These are phyloP conservation scores for Tetramorium parvispinum DNA, from an alignment of 1,140 invertebrate species.

Conservation along the genomic window DNA sequence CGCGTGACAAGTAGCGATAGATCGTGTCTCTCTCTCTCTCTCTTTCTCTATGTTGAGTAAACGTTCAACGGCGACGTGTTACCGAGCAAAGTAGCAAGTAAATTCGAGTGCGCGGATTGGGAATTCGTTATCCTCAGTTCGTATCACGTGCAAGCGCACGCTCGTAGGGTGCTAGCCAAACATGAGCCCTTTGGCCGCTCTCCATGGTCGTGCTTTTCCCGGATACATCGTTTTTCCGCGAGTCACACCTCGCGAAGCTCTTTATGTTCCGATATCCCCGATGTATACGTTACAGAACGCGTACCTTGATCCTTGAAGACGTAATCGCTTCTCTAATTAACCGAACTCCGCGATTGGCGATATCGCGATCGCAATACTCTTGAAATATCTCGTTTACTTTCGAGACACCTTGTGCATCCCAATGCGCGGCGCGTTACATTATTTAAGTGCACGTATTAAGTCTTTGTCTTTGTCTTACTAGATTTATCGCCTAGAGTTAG, in stretches of 20 bases:
- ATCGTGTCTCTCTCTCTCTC: constrained; percentile 18
- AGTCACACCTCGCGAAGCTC: background rate
- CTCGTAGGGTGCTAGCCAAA: constrained; percentile 75
- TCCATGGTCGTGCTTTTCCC: constrained; percentile 70
- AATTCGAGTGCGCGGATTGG: constrained; percentile 21
- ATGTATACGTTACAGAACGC: background rate
- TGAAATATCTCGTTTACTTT: background rate
- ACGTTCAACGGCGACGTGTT: background rate
- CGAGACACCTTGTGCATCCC: constrained; percentile 26
- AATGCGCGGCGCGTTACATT: constrained; percentile 39
- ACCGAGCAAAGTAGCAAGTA: background rate
- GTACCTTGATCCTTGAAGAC: background rate
- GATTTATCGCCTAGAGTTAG: constrained; percentile 42
- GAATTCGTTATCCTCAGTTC: background rate
- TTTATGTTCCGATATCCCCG: constrained; percentile 21
- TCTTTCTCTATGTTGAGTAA: constrained; percentile 19
- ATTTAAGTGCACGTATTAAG: constrained; percentile 8
- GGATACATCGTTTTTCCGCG: constrained; percentile 51
- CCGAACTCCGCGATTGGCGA: background rate
- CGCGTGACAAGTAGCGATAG: constrained; percentile 20
- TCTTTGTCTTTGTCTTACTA: constrained; percentile 28
- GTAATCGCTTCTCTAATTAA: background rate
- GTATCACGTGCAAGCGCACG: constrained; percentile 58
- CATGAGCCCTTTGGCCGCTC: constrained; percentile 81
- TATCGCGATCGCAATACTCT: background rate